Base-by-base conservation (phyloP, 2,888 invertebrate genomes). In the Cantharis nigra region DNA sequence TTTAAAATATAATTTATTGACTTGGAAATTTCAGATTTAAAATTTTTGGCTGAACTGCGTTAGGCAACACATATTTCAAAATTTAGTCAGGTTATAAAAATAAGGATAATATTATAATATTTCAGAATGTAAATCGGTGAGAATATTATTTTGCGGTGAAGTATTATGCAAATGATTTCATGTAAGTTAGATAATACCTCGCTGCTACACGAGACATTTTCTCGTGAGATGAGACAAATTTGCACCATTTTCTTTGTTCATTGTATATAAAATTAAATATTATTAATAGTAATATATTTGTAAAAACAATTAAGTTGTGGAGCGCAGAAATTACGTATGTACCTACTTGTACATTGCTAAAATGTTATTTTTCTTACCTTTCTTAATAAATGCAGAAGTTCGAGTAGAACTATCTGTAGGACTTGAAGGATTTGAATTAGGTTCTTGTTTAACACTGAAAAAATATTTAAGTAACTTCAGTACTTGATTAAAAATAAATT, bases 371-470 rank as follows among this genome's bases (percentile, higher is more conserved):
- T n/a, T 18, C 70, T 28, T 70, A 78, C 78, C 78, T 78, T 78
- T 85, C 80, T 85, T 85, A 72, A 86, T 81, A 74, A 85, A 74
- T 78, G 87, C 83, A 62, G 88, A 86, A 79, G 85, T 84, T 63
- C 88, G 87, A 82, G 87, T 88, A 65, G 87, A 85, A 63, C 87
- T 87, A 82, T 89, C 88, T 79, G 87, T 83, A 75, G 89, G 89
- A 84, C 89, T 89, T 75, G 86, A 86, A 72, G 89, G 89, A 82
- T 87, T 88, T 64, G 89, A 88, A 75, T 83, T 85, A 70, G 86
- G 85, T 82, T 89, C 89, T 81, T 87, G 87, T 78, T 89, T 89
- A 77, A 88, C 86, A 82, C 88, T 88, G 84, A 62, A 87, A 87
- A 75, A 23, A 67, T 23, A 67, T 67, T 18, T 49, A n/a, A 0